These are phyloP conservation scores for Conus betulinus DNA, from an alignment of 1,140 invertebrate species.

Conservation along the genomic window DNA sequence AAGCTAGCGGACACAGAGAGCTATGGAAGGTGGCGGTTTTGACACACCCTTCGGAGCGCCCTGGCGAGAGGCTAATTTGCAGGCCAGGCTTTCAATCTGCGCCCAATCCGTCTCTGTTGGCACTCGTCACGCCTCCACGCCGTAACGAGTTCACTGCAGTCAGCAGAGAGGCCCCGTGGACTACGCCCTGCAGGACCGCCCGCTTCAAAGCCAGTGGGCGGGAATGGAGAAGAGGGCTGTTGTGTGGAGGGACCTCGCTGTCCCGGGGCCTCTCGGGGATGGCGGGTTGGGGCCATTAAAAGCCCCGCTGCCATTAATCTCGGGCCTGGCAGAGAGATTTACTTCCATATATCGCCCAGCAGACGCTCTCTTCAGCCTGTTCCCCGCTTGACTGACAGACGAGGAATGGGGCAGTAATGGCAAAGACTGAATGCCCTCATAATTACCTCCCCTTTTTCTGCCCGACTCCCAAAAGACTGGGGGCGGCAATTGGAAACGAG, in stretches of 20 bases:
- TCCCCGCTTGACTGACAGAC: slow-evolving; percentile 19
- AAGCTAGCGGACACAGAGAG: background rate
- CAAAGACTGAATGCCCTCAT: slow-evolving; percentile 25
- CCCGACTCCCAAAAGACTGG: slow-evolving; percentile 23
- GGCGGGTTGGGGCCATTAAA: background rate
- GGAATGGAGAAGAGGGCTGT: background rate
- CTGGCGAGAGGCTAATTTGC: slow-evolving; percentile 27
- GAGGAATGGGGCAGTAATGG: slow-evolving; percentile 26
- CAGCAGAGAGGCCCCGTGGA: background rate
- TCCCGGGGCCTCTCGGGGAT: background rate
- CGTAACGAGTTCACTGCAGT: slow-evolving; percentile 7
- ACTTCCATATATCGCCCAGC: slow-evolving; percentile 14
- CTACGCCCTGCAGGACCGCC: background rate
- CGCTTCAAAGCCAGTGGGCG: background rate
- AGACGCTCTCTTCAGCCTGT: background rate
- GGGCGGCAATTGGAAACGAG: slow-evolving; percentile 22
- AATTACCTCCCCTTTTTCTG: slow-evolving; percentile 27
- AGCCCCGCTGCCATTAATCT: slow-evolving; percentile 17
- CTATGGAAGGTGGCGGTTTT: background rate
- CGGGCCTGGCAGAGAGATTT: background rate
- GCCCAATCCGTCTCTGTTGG: slow-evolving; percentile 14
- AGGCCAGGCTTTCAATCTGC: slow-evolving; percentile 20
- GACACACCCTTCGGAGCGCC: background rate
- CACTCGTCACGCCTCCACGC: slow-evolving; percentile 25
- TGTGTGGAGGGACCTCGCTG: background rate